Percentiles rank a stretch among this genome's conserved stretches.
These are phyloP conservation scores for Corythucha ciliata DNA, from an alignment of 2,888 invertebrate genomes.

Conservation along the genomic window DNA sequence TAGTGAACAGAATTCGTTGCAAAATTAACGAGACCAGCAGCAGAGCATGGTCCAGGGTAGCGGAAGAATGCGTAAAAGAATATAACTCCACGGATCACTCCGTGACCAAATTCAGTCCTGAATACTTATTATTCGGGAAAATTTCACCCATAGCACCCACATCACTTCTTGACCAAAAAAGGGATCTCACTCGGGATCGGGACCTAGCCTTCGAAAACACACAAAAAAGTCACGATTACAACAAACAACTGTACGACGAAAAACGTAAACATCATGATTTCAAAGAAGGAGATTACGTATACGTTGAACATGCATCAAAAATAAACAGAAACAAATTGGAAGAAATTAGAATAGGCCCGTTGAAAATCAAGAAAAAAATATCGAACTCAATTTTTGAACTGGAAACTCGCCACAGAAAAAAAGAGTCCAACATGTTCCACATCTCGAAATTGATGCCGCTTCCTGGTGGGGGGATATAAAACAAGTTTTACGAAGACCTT, in stretches of 20 bases:
- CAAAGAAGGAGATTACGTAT: slow-evolving; percentile 37
- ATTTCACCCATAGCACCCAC: slow-evolving; percentile 29
- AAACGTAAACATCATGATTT: slow-evolving; percentile 34
- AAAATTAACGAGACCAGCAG: slow-evolving; percentile 34
- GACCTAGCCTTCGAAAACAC: not conserved
- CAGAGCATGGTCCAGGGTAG: slow-evolving; percentile 35
- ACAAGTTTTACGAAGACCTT: too few species aligned
- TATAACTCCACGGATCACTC: slow-evolving; percentile 37
- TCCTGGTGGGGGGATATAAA: slow-evolving; percentile 15
- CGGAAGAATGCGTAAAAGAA: slow-evolving; percentile 35
- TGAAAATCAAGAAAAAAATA: slow-evolving; percentile 15
- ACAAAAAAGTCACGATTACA: slow-evolving; percentile 1
- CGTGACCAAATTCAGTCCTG: slow-evolving; percentile 35
- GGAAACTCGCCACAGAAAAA: slow-evolving; percentile 11
- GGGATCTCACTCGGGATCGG: slow-evolving; percentile 3
- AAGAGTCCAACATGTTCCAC: slow-evolving; percentile 11
- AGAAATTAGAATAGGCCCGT: slow-evolving; percentile 35
- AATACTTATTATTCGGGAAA: slow-evolving; percentile 36
- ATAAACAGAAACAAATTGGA: slow-evolving; percentile 38
- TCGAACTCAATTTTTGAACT: slow-evolving; percentile 13
- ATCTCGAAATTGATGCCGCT: slow-evolving; percentile 6
- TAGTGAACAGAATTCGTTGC: slow-evolving; percentile 34
- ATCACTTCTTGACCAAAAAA: slow-evolving; percentile 2
- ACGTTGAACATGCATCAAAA: slow-evolving; percentile 37
- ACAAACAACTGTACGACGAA: slow-evolving; percentile 3